A percentile compares a stretch with the other conserved stretches of the same genome.
Conservation (phyloP, 2,797 vertebrate genomes). For the Pristis pectinata region DNA sequence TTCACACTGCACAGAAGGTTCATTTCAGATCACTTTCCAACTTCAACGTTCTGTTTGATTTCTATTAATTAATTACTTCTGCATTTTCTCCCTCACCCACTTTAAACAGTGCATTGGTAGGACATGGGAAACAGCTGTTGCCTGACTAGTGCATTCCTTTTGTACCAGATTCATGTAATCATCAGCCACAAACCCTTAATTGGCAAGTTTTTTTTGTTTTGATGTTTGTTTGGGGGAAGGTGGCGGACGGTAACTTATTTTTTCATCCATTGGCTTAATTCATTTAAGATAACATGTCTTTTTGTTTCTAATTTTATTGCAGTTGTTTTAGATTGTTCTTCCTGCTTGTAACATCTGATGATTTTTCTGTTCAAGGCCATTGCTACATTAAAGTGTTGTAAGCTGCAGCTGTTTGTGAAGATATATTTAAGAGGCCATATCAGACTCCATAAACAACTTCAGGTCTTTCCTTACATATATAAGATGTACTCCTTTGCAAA, state of each 20-base stretch:
- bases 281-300: not conserved
- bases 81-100: not conserved
- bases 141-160: not conserved
- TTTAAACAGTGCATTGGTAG: not conserved
- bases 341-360: not conserved
- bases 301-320: not conserved
- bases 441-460: not conserved
- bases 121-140: conserved; percentile 1
- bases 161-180: not conserved
- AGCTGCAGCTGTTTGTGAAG: not conserved
- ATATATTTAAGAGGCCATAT: not conserved
- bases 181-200: not conserved
- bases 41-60: not conserved
- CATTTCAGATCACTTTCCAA: conserved; percentile 17
- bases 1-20: not conserved
- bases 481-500: not conserved
- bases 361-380: not conserved
- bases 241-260: not conserved
- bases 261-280: not conserved
- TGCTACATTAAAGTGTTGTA: not conserved
- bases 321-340: not conserved
- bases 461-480: not conserved
- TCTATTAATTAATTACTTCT: not conserved
- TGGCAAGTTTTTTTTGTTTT: not conserved
- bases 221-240: not conserved